Evolutionary conservation across 2,888 invertebrate species (phyloP).

Genomic region (Gibbula magus): DNA sequence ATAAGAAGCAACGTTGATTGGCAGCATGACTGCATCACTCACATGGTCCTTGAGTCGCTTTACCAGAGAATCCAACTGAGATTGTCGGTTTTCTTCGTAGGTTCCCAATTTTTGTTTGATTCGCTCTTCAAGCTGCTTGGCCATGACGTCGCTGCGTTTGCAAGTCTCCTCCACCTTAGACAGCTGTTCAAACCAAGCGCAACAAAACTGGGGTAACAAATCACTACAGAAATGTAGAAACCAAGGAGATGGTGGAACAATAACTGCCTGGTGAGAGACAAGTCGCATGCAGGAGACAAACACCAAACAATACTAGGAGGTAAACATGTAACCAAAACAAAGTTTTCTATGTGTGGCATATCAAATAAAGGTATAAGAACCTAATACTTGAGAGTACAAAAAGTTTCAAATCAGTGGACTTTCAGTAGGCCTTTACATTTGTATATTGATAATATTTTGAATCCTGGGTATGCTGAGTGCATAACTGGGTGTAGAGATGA

Average conservation of each 20-base stretch:
- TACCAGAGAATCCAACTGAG: conserved; percentile 90
- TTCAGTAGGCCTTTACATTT: too few relatives aligned
- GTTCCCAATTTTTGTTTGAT: conserved; percentile 88
- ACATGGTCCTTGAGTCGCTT: conserved; percentile 76
- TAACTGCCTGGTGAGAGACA: too few relatives aligned
- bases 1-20: too few relatives aligned
- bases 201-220: neutral
- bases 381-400: too few relatives aligned
- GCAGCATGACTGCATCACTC: conserved; percentile 47
- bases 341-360: too few relatives aligned
- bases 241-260: too few relatives aligned
- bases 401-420: too few relatives aligned
- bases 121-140: conserved; percentile 64
- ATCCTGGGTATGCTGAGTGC: neutral
- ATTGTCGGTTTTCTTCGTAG: conserved; percentile 92
- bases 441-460: too few relatives aligned
- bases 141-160: conserved; percentile 63
- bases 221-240: neutral
- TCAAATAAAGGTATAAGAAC: too few relatives aligned
- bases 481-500: neutral
- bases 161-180: conserved; percentile 65
- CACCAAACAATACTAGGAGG: too few relatives aligned
- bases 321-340: too few relatives aligned
- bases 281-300: too few relatives aligned
- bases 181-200: conserved; percentile 47